These are phyloP conservation scores for Caenorhabditis brenneri DNA, from an alignment of 1,140 invertebrate genomes.

Conservation along the genomic window DNA sequence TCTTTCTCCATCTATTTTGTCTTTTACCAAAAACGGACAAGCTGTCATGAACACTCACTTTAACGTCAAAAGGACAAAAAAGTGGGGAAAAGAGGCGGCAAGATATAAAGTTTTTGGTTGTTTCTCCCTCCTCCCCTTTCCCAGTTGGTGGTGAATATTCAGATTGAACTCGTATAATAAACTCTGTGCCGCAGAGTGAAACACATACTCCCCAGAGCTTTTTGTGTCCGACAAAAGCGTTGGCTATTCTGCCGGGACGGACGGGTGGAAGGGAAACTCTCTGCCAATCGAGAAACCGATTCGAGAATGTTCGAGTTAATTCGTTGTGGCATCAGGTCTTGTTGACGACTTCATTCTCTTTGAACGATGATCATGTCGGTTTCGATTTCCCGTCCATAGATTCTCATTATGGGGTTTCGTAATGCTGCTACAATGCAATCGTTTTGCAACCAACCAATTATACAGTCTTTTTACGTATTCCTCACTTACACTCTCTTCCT, in stretches of 20 bases:
- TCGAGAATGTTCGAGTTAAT: slow-evolving; percentile 2
- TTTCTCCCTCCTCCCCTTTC: background rate
- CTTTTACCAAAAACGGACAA: background rate
- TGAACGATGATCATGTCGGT: background rate
- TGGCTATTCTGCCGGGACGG: background rate
- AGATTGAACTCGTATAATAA: slow-evolving; percentile 35
- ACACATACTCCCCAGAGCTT: slow-evolving; percentile 25
- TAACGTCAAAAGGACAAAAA: background rate
- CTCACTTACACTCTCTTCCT: background rate
- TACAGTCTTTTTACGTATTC: background rate
- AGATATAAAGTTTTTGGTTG: background rate
- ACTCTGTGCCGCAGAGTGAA: background rate
- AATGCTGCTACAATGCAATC: no score
- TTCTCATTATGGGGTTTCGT: background rate
- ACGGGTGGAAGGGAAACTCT: background rate
- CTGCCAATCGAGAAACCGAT: background rate
- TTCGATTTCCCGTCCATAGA: slow-evolving; percentile 10
- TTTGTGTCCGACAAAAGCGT: background rate
- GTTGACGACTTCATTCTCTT: background rate
- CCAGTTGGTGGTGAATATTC: background rate
- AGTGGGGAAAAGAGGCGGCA: background rate
- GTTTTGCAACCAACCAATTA: no score
- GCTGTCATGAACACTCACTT: slow-evolving; percentile 34
- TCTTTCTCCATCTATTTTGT: no score
- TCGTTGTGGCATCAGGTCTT: slow-evolving; percentile 3